Evolutionary conservation across 2,113 vertebrate species (phyloP).

Genomic region (Mus spicilegus): DNA sequence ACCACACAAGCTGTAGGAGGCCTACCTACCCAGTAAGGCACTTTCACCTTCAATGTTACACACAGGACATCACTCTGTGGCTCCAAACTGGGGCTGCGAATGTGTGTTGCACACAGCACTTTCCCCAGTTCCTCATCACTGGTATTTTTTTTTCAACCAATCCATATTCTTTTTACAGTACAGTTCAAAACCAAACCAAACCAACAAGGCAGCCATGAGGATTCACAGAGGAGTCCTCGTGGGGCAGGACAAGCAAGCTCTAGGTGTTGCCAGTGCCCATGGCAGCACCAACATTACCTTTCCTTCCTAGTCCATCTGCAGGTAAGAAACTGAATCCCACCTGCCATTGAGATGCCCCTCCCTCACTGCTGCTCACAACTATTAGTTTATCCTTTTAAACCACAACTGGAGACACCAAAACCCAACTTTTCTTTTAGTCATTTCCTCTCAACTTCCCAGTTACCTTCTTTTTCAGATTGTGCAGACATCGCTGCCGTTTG

Average conservation of each 20-base stretch:
- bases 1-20: not conserved
- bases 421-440: conserved; percentile 30
- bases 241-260: not conserved
- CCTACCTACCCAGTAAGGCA: not conserved
- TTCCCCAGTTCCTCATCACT: not conserved
- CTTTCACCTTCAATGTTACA: no score
- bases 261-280: not conserved
- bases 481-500: not conserved
- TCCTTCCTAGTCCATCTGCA: not conserved
- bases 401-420: not conserved
- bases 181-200: not conserved
- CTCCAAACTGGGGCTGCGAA: not conserved
- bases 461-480: conserved; percentile 14
- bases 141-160: not conserved
- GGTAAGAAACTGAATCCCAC: not conserved
- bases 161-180: not conserved
- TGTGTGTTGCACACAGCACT: not conserved
- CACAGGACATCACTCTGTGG: not conserved
- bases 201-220: not conserved
- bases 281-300: not conserved
- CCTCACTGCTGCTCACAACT: conserved; percentile 35
- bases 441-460: not conserved
- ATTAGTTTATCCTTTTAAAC: not conserved
- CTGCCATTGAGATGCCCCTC: not conserved
- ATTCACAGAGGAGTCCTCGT: not conserved